Percentiles rank a stretch among this genome's conserved stretches.
Evolutionary conservation across 2,113 vertebrate species (phyloP).

Genomic region (Chloroceryle aenea): DNA sequence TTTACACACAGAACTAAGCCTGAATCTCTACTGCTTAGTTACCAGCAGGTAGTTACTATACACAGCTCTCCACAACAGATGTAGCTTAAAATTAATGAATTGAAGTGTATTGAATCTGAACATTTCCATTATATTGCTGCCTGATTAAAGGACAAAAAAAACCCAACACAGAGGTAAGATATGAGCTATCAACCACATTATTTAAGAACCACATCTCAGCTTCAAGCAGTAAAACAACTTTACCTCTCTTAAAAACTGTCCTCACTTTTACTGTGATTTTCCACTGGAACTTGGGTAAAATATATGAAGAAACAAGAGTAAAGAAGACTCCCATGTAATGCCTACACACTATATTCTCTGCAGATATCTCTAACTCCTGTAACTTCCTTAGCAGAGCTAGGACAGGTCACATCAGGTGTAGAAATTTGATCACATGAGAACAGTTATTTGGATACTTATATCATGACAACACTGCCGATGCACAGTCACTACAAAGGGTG

Average conservation of each 20-base stretch:
- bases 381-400: not conserved
- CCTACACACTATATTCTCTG: not conserved
- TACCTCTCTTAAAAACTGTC: not conserved
- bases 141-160: not conserved
- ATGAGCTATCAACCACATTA: not conserved
- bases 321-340: not conserved
- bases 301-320: not conserved
- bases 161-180: accelerated
- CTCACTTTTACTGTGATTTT: not conserved
- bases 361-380: not conserved
- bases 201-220: not conserved
- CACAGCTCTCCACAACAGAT: not conserved
- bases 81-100: not conserved
- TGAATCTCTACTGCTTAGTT: not conserved
- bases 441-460: not conserved
- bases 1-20: not conserved
- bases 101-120: not conserved
- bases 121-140: not conserved
- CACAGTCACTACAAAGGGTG: not conserved
- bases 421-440: not conserved
- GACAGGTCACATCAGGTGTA: not conserved
- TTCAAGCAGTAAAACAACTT: not conserved
- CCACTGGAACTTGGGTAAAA: not conserved
- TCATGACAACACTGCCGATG: not conserved
- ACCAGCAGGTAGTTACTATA: not conserved